These are phyloP conservation scores for Branchellion lobata DNA, from an alignment of 2,888 invertebrate genomes.

Conservation along the genomic window DNA sequence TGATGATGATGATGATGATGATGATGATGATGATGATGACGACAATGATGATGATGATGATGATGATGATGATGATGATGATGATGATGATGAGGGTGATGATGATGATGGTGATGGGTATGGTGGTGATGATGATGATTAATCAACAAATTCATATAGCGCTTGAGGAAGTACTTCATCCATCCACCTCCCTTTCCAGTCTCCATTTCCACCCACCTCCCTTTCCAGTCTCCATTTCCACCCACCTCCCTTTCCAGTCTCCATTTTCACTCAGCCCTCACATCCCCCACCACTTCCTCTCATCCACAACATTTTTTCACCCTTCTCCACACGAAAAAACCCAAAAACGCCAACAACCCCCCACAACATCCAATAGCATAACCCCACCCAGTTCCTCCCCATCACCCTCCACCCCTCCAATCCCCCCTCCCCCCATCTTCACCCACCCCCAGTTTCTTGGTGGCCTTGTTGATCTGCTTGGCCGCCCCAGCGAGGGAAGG, in stretches of 20 bases:
- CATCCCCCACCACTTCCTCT: too few relatives aligned
- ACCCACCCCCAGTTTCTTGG: constrained; percentile 66
- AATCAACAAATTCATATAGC: too few relatives aligned
- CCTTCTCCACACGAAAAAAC: not conserved
- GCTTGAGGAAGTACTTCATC: too few relatives aligned
- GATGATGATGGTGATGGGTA: too few relatives aligned
- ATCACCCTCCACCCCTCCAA: not conserved
- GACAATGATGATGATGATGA: constrained; percentile 24
- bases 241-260: too few relatives aligned
- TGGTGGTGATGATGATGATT: too few relatives aligned
- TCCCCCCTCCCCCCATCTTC: not conserved
- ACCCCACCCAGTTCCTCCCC: not conserved
- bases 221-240: too few relatives aligned
- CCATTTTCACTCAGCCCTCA: too few relatives aligned
- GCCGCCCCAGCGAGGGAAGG: constrained; percentile 79
- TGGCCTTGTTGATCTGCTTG: constrained; percentile 71
- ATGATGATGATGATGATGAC: constrained; percentile 24
- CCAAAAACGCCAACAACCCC: not conserved
- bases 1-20: constrained; percentile 14
- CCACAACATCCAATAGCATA: not conserved
- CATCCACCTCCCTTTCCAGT: too few relatives aligned
- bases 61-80: constrained; percentile 13
- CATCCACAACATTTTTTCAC: too few relatives aligned
- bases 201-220: too few relatives aligned
- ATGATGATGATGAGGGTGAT: not conserved